Base-by-base conservation (phyloP, 2,888 invertebrate genomes). In the Apodemia duryi region DNA sequence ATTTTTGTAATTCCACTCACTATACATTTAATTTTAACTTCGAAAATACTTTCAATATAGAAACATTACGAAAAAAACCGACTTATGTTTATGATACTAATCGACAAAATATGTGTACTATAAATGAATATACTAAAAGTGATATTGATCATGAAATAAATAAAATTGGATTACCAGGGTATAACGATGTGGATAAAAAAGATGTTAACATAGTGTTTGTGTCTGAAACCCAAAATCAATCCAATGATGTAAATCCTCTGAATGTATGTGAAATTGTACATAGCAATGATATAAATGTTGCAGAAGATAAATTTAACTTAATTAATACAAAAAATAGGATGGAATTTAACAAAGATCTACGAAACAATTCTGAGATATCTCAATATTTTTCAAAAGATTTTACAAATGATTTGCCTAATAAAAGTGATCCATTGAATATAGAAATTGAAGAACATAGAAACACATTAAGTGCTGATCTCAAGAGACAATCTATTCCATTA, bases 211-310 rank as follows among this genome's bases (percentile, higher is more conserved):
- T 65, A 32, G 51, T 62, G 9, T 21, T 62, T 57, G 61, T 66
- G 38, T 66, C 61, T 2, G 52, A 63, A 62, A 43, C 21, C 13
- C 32, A 63, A 21, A 62, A 35, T 28, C 28, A 66, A 13, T 3
- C 51, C 2, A 28, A 49, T 62, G 7, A 2, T 51, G 65, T 77
- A 63, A 75, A 81, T 52, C 83, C 84, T 46, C 49, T 81, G 28
- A 69, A 77, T 64, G 21, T 83, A 6, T 83, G 82, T 72, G 80
- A 84, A 74, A 75, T 78, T 38, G 66, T 81, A 51, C 60, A 68
- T 68, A 70, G 67, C 60, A 62, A 35, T 61, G 21, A 38, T 51
- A 11, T 38, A 35, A 61, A 6, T 61, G 51, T 54, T 63, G 29
- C 52, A 54, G 38, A 67, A 11, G 63, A 66, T 41, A 38, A 64